Percentiles rank a stretch among this genome's conserved stretches.
Evolutionary conservation across 2,797 vertebrate species (phyloP).

Genomic region (Rhinichthys osculus): DNA sequence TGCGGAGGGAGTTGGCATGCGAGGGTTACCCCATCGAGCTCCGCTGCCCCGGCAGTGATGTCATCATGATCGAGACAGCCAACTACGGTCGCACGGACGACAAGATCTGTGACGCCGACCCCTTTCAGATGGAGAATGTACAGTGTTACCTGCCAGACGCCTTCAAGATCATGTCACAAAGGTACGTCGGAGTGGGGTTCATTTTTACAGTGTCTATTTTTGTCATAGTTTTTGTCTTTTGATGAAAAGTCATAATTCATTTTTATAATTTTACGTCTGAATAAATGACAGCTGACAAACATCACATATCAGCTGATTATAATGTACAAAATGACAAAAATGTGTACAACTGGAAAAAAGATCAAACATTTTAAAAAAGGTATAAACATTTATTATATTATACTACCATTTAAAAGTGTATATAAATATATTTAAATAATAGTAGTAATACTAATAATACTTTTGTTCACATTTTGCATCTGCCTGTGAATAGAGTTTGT

Average conservation of each 20-base stretch:
- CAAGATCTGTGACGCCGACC: slow-evolving; percentile 95
- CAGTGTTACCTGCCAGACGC: slow-evolving; percentile 93
- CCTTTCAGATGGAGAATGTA: slow-evolving; percentile 96
- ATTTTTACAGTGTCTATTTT: not conserved
- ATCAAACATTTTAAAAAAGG: not conserved
- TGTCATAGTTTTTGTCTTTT: slow-evolving; percentile 23
- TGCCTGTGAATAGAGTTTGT: not conserved
- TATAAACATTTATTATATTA: too few species aligned
- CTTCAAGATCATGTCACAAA: slow-evolving; percentile 95
- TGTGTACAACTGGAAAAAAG: not conserved
- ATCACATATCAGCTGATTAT: not conserved
- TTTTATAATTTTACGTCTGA: not conserved
- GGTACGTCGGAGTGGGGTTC: slow-evolving; percentile 72
- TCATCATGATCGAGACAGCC: slow-evolving; percentile 94
- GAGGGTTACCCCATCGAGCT: slow-evolving; percentile 95
- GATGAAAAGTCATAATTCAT: not conserved
- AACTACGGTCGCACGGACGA: slow-evolving; percentile 94
- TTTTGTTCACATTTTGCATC: too few species aligned
- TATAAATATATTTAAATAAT: too few species aligned
- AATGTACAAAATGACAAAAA: not conserved
- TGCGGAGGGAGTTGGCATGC: slow-evolving; percentile 91
- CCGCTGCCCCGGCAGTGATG: slow-evolving; percentile 93
- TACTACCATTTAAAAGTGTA: too few species aligned
- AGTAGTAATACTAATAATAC: too few species aligned
- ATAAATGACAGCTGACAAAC: not conserved